Conservation (phyloP, 2,888 invertebrate genomes). For the Lacanobia wlatinum region DNA sequence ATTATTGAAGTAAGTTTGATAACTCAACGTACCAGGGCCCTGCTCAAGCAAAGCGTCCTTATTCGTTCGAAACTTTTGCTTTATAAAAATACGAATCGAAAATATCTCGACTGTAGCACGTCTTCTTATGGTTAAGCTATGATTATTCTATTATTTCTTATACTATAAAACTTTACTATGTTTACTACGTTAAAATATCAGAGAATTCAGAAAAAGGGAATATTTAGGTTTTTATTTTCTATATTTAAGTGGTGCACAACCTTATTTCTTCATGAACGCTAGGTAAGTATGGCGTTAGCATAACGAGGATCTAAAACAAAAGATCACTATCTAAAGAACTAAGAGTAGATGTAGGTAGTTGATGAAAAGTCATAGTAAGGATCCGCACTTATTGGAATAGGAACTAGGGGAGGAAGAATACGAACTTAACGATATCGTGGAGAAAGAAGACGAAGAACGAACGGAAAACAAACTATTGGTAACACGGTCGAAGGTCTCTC, state of each 20-base stretch:
- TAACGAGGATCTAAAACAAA: slow-evolving; percentile 83
- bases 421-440: slow-evolving; percentile 61
- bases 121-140: slow-evolving; percentile 89
- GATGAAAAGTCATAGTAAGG: slow-evolving; percentile 70
- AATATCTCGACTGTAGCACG: slow-evolving; percentile 89
- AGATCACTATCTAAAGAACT: slow-evolving; percentile 81
- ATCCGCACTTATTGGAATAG: slow-evolving; percentile 81
- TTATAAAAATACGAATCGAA: slow-evolving; percentile 91
- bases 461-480: slow-evolving; percentile 58
- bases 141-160: slow-evolving; percentile 86
- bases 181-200: slow-evolving; percentile 89
- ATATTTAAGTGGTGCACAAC: slow-evolving; percentile 90
- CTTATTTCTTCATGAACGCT: slow-evolving; percentile 91
- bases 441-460: slow-evolving; percentile 44
- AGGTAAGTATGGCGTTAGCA: slow-evolving; percentile 88
- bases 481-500: slow-evolving; percentile 70
- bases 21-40: slow-evolving; percentile 80
- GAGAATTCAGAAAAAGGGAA: slow-evolving; percentile 90
- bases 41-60: slow-evolving; percentile 89
- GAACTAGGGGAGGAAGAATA: slow-evolving; percentile 82
- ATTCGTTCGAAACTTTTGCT: slow-evolving; percentile 90
- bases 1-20: slow-evolving; percentile 58
- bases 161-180: slow-evolving; percentile 81
- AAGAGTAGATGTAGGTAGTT: slow-evolving; percentile 74
- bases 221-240: slow-evolving; percentile 86